Evolutionary conservation across 2,888 invertebrate species (phyloP).

Genomic region (Epinotia ramella): DNA sequence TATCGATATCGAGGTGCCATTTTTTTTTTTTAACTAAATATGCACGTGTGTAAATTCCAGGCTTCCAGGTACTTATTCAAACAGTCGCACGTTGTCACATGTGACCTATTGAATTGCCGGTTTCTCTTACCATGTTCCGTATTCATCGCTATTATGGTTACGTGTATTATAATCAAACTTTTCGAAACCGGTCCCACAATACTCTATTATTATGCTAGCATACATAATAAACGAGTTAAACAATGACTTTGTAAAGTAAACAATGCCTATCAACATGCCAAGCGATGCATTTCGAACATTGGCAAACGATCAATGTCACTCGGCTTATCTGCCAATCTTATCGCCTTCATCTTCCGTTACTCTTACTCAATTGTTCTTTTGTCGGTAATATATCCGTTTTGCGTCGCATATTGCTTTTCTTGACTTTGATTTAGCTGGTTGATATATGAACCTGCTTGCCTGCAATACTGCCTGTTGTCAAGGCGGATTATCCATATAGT

Average conservation of each 20-base stretch:
- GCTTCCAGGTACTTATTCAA: too few species aligned
- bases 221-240: neutral
- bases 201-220: neutral
- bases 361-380: slow-evolving; percentile 27
- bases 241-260: neutral
- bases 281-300: neutral
- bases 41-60: too few species aligned
- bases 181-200: too few species aligned
- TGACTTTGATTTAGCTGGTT: neutral
- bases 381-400: slow-evolving; percentile 16
- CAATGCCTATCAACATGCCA: neutral
- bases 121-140: too few species aligned
- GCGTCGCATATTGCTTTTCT: neutral
- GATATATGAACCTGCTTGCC: neutral
- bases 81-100: too few species aligned
- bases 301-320: slow-evolving; percentile 20
- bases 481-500: too few species aligned
- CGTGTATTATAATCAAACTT: too few species aligned
- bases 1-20: too few species aligned
- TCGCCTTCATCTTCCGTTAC: slow-evolving; percentile 25
- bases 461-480: too few species aligned
- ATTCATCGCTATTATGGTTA: neutral
- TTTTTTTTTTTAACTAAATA: too few species aligned
- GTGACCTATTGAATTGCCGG: too few species aligned
- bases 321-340: slow-evolving; percentile 30